Evolutionary conservation across 2,888 invertebrate genomes (phyloP).

Genomic region (Sthenelais limicola): DNA sequence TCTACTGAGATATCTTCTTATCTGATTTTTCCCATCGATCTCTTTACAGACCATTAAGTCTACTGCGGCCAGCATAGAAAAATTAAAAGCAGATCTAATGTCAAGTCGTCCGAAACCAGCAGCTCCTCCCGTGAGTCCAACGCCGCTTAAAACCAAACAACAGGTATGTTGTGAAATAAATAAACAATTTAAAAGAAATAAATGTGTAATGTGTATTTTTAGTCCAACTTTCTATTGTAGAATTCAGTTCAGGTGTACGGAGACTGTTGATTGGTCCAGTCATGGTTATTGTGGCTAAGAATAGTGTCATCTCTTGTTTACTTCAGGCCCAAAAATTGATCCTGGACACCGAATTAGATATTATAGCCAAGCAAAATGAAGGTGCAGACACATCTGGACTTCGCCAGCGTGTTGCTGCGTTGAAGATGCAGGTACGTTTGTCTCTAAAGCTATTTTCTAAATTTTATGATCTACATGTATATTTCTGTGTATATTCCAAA

Average conservation of each 20-base stretch:
- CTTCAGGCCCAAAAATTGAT: constrained; percentile 84
- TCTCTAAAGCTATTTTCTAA: not conserved
- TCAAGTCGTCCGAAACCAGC: constrained; percentile 8
- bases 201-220: not conserved
- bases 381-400: constrained; percentile 89
- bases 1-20: no score
- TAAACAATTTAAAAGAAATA: not conserved
- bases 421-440: constrained; percentile 75
- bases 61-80: constrained; percentile 86
- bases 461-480: not conserved
- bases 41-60: constrained; percentile 84
- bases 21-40: no score
- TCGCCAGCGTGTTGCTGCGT: constrained; percentile 83
- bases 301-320: no score
- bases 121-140: not conserved
- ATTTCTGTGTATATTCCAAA: not conserved
- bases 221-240: not conserved
- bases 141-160: constrained; percentile 23
- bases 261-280: no score
- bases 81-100: constrained; percentile 75
- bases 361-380: constrained; percentile 90
- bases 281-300: no score
- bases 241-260: no score
- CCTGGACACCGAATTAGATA: constrained; percentile 90
- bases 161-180: constrained; percentile 22